A percentile compares a stretch with the other conserved stretches of the same genome.
These are phyloP conservation scores for Melitaea athalia DNA, from an alignment of 2,888 invertebrate genomes.

Conservation along the genomic window DNA sequence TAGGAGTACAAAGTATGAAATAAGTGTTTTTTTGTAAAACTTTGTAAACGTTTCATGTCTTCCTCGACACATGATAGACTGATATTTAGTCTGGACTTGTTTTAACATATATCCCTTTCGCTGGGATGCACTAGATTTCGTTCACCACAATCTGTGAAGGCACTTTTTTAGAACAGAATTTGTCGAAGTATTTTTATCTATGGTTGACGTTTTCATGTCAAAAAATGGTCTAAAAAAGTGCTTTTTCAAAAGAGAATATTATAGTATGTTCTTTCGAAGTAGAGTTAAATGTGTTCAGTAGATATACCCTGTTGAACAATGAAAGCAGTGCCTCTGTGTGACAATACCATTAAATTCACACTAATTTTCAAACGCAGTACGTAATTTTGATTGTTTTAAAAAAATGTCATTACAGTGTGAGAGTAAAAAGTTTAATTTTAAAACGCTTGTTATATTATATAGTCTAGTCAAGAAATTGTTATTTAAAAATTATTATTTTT, in stretches of 20 bases:
- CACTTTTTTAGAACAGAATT: slow-evolving; percentile 66
- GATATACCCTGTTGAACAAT: slow-evolving; percentile 61
- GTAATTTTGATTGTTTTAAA: slow-evolving; percentile 8
- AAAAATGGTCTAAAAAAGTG: slow-evolving; percentile 69
- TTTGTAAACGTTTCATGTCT: slow-evolving; percentile 59
- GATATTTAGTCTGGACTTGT: slow-evolving; percentile 59
- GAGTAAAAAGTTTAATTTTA: slow-evolving; percentile 11
- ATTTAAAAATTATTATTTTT: slow-evolving; percentile 31
- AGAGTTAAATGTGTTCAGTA: slow-evolving; percentile 66
- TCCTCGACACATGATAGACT: slow-evolving; percentile 73
- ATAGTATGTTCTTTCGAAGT: slow-evolving; percentile 31
- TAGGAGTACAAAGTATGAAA: slow-evolving; percentile 74
- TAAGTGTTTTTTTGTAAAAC: slow-evolving; percentile 63
- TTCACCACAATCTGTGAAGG: slow-evolving; percentile 60
- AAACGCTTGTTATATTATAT: slow-evolving; percentile 46
- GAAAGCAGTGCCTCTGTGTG: slow-evolving; percentile 74
- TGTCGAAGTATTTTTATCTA: slow-evolving; percentile 16
- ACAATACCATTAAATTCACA: slow-evolving; percentile 69
- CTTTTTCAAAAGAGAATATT: slow-evolving; percentile 53
- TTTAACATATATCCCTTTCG: slow-evolving; percentile 55
- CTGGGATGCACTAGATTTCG: slow-evolving; percentile 79
- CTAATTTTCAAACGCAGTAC: slow-evolving; percentile 40
- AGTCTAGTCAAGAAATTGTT: slow-evolving; percentile 43
- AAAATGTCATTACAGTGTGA: slow-evolving; percentile 21
- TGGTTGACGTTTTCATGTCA: neutral